These are phyloP conservation scores for Pelecanus crispus DNA, from an alignment of 2,113 vertebrate genomes.

Conservation along the genomic window DNA sequence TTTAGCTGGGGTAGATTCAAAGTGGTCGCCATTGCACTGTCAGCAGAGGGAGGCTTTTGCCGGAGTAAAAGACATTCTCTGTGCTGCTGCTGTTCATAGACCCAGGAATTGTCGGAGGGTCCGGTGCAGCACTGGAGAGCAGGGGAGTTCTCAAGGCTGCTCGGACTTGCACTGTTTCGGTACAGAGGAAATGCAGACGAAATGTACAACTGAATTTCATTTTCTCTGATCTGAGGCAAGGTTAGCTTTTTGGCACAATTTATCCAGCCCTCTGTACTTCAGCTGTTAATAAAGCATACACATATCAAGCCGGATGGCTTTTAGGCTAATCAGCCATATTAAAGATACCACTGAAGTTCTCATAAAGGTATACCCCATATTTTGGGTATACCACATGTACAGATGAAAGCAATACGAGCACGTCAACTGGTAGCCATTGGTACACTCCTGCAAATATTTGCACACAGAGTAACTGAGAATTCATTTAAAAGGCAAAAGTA, in stretches of 20 bases:
- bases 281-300: neutral
- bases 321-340: neutral
- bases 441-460: neutral
- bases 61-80: neutral
- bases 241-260: neutral
- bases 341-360: neutral
- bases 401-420: neutral
- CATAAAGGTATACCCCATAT: rapidly evolving
- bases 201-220: neutral
- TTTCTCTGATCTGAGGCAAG: neutral
- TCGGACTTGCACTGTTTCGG: neutral
- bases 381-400: neutral
- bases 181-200: neutral
- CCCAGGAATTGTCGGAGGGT: neutral
- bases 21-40: neutral
- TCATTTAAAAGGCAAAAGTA: neutral
- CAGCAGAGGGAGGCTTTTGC: neutral
- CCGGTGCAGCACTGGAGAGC: neutral
- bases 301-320: neutral
- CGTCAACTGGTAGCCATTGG: neutral
- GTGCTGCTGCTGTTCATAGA: neutral
- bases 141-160: neutral
- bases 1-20: neutral
- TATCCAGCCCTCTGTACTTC: neutral
- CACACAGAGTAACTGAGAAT: neutral